Evolutionary conservation across 2,888 invertebrate species (phyloP).

Genomic region (Noctua comes): DNA sequence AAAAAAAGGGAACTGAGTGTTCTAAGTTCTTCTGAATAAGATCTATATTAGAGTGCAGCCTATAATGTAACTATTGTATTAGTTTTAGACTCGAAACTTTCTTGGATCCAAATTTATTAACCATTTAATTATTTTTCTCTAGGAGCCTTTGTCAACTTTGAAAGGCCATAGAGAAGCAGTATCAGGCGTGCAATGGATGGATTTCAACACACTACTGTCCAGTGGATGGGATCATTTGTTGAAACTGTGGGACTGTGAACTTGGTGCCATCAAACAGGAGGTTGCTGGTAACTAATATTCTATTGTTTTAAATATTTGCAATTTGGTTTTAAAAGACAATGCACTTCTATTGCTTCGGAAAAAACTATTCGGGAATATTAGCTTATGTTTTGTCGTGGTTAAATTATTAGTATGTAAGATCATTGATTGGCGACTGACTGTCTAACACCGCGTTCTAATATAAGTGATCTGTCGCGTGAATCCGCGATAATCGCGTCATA

Average conservation of each 20-base stretch:
- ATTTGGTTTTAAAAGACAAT: not conserved
- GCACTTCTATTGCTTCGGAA: not conserved
- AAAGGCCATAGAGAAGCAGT: slow-evolving; percentile 98
- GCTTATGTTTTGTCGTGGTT: not conserved
- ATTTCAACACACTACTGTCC: slow-evolving; percentile 94
- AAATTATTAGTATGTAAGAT: not conserved
- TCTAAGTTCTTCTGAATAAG: not conserved
- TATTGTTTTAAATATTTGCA: not conserved
- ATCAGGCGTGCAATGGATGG: slow-evolving; percentile 96
- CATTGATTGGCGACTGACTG: not conserved
- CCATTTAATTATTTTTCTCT: slow-evolving; percentile 52
- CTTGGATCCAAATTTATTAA: not conserved
- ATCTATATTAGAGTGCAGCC: not conserved
- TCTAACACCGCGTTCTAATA: not conserved
- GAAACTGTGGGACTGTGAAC: slow-evolving; percentile 97
- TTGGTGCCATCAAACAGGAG: slow-evolving; percentile 95
- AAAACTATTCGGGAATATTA: not conserved
- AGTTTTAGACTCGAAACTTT: not conserved
- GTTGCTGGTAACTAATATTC: slow-evolving; percentile 87
- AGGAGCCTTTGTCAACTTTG: slow-evolving; percentile 96
- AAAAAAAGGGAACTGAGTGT: not conserved
- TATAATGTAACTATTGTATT: too few species aligned
- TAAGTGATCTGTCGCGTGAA: not conserved
- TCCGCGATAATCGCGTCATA: too few species aligned
- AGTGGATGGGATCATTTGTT: slow-evolving; percentile 99